Evolutionary conservation across 2,888 invertebrate species (phyloP).

Genomic region (Endomychus coccineus): DNA sequence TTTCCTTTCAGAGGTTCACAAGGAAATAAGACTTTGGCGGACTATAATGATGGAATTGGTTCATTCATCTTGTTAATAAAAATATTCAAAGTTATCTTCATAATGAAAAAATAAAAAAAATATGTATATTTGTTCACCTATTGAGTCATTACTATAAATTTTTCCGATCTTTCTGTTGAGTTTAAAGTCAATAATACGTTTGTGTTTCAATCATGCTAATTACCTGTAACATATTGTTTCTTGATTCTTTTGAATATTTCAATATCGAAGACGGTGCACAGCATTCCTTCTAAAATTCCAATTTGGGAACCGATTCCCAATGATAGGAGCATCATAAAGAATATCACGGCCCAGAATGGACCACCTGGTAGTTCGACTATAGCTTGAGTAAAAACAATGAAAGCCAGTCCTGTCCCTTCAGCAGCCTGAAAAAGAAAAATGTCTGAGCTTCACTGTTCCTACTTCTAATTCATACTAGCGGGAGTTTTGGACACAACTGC

Average conservation of each 20-base stretch:
- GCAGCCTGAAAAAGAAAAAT: constrained; percentile 61
- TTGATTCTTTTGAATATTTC: constrained; percentile 83
- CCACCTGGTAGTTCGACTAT: constrained; percentile 89
- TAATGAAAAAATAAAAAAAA: not conserved
- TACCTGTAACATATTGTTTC: constrained; percentile 83
- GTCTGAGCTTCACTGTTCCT: not conserved
- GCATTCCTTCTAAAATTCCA: constrained; percentile 92
- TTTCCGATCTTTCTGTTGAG: too few relatives aligned
- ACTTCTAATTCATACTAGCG: not conserved
- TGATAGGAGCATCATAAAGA: constrained; percentile 92
- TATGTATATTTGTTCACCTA: too few relatives aligned
- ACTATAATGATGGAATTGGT: too few relatives aligned
- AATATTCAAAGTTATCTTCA: too few relatives aligned
- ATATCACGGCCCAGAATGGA: constrained; percentile 93
- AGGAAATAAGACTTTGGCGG: too few relatives aligned
- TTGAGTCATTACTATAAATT: too few relatives aligned
- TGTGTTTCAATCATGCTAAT: too few relatives aligned
- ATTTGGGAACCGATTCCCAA: constrained; percentile 93
- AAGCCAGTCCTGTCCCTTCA: constrained; percentile 91
- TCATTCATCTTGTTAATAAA: too few relatives aligned
- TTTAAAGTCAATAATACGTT: too few relatives aligned
- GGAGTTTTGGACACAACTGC: too few relatives aligned
- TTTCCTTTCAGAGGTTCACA: too few relatives aligned
- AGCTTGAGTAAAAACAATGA: constrained; percentile 96
- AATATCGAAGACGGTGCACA: constrained; percentile 90